phyloP scores from a whole-genome alignment of 2,888 invertebrate species.

The Carpatolechia fugitivella region DNA sequence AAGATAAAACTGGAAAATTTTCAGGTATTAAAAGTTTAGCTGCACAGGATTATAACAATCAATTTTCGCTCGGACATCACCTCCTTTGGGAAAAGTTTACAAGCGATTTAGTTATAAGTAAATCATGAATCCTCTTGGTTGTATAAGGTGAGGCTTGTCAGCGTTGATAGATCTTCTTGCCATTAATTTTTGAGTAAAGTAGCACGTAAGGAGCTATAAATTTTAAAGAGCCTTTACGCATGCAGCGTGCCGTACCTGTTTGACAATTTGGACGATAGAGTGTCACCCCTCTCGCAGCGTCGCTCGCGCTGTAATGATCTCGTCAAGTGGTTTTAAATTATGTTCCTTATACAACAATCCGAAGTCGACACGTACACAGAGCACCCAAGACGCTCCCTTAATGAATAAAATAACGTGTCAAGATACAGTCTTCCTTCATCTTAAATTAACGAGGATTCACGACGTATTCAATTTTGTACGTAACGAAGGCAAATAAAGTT shows the following conservation, averaged over 20 bases:
- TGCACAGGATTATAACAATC: constrained; percentile 12
- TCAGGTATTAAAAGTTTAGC: constrained; percentile 14
- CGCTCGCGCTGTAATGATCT: constrained; percentile 54
- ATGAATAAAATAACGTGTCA: constrained; percentile 78
- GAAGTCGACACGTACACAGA: constrained; percentile 62
- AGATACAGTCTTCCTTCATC: constrained; percentile 72
- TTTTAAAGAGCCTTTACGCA: constrained; percentile 7
- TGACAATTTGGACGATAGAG: constrained; percentile 11
- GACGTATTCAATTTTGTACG: constrained; percentile 73
- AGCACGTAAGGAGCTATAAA: constrained; percentile 6
- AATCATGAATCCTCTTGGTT: background rate
- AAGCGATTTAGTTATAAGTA: too few species aligned
- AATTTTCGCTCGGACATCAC: background rate
- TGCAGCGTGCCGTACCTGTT: constrained; percentile 1
- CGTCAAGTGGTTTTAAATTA: constrained; percentile 71
- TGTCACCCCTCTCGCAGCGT: background rate
- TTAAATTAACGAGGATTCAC: constrained; percentile 76
- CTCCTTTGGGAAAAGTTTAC: background rate
- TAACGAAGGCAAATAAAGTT: constrained; percentile 71
- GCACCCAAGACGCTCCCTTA: constrained; percentile 59
- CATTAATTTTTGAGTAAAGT: constrained; percentile 2
- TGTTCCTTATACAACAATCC: constrained; percentile 68
- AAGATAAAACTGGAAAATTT: constrained; percentile 13
- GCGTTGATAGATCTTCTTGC: background rate
- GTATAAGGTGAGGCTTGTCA: background rate